These are phyloP conservation scores for Agriotes lineatus DNA, from an alignment of 2,888 invertebrate species.

Conservation along the genomic window DNA sequence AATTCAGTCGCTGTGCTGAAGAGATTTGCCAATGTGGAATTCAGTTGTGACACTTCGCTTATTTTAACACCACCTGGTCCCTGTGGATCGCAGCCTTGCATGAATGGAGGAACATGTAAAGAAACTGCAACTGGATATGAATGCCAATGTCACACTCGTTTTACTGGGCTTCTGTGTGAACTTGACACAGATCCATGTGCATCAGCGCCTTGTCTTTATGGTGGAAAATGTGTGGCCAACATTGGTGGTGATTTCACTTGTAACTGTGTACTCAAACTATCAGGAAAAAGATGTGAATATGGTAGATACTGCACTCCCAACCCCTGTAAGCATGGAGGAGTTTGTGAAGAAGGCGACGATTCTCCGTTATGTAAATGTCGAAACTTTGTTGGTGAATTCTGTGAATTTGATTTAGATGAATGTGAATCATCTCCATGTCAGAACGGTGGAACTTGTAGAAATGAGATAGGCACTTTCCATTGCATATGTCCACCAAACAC, in stretches of 20 bases:
- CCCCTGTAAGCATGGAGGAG: slow-evolving; percentile 88
- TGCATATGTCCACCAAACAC: slow-evolving; percentile 83
- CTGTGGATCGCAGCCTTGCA: slow-evolving; percentile 83
- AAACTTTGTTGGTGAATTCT: slow-evolving; percentile 84
- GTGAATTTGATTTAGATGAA: slow-evolving; percentile 87
- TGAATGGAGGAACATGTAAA: slow-evolving; percentile 79
- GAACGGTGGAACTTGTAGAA: slow-evolving; percentile 90
- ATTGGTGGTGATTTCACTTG: slow-evolving; percentile 78
- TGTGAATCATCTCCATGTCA: slow-evolving; percentile 90
- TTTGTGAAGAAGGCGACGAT: slow-evolving; percentile 89
- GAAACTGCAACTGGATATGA: slow-evolving; percentile 76
- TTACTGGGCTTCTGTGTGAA: slow-evolving; percentile 84
- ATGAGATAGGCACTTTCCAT: slow-evolving; percentile 82
- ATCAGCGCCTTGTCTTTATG: slow-evolving; percentile 87
- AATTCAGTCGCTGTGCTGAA: slow-evolving; percentile 75
- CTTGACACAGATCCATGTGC: slow-evolving; percentile 89
- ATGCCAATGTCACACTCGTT: slow-evolving; percentile 79
- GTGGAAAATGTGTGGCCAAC: slow-evolving; percentile 77
- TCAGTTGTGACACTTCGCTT: slow-evolving; percentile 73
- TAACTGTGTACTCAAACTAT: slow-evolving; percentile 78
- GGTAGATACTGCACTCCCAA: slow-evolving; percentile 83
- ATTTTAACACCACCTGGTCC: slow-evolving; percentile 74
- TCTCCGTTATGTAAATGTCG: slow-evolving; percentile 86
- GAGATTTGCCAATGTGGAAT: slow-evolving; percentile 78
- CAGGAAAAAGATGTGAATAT: slow-evolving; percentile 85